phyloP scores from a whole-genome alignment of 2,113 vertebrate species.

The Seriola aureovittata region DNA sequence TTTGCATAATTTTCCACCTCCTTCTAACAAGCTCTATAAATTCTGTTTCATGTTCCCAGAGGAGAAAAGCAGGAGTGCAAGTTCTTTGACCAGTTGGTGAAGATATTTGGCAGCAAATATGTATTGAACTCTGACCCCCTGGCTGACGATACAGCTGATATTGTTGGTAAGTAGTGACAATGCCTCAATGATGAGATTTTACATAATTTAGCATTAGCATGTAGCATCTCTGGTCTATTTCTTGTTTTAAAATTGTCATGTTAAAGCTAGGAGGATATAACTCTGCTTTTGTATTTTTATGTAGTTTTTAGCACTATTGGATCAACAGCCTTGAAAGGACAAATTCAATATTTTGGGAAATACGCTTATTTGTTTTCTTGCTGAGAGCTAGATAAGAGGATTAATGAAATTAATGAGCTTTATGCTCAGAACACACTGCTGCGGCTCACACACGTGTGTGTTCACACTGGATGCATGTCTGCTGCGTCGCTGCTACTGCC shows the following conservation, averaged over 20 bases:
- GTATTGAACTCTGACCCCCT: constrained; percentile 54
- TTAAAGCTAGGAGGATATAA: background rate
- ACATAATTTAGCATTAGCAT: background rate
- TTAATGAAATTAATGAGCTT: too few species aligned
- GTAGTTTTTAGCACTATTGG: too few species aligned
- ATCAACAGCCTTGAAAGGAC: background rate
- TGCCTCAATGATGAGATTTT: background rate
- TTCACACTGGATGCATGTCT: too few species aligned
- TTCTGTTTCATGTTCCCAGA: constrained; percentile 54
- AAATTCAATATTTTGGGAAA: background rate
- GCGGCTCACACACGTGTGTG: too few species aligned
- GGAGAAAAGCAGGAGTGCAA: constrained; percentile 81
- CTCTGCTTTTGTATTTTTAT: background rate
- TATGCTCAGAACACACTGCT: too few species aligned
- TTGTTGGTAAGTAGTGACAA: constrained; percentile 49
- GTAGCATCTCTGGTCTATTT: background rate
- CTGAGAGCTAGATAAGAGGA: background rate
- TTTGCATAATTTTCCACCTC: background rate
- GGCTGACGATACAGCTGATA: constrained; percentile 56
- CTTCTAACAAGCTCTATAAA: background rate
- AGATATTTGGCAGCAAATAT: constrained; percentile 75
- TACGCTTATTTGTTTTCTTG: background rate
- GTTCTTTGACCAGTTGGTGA: constrained; percentile 76
- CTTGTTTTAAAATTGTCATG: too few species aligned
- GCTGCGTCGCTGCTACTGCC: too few species aligned